These are phyloP conservation scores for Patiria miniata DNA, from an alignment of 35 echinoderm and acorn worm species.

Conservation along the genomic window DNA sequence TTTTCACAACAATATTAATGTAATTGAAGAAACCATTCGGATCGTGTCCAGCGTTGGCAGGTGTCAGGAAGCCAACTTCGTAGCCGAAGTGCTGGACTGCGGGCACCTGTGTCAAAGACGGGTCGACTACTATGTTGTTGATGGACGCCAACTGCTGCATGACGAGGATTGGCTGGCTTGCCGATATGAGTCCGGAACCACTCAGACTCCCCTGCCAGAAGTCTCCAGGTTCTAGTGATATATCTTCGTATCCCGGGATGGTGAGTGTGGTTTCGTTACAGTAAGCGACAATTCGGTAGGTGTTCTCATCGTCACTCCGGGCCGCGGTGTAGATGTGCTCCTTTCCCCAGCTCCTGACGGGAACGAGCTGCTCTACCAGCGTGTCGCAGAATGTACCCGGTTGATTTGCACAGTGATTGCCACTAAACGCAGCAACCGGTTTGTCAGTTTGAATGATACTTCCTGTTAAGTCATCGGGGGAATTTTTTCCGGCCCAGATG, in stretches of 20 bases:
- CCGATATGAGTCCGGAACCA: conserved; percentile 36
- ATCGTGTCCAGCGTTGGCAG: conserved; percentile 40
- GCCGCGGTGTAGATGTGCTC: too few species aligned
- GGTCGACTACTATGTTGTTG: conserved; percentile 33
- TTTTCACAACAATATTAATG: too few species aligned
- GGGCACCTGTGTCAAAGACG: conserved; percentile 51
- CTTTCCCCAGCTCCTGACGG: conserved; percentile 55
- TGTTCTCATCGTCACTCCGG: too few species aligned
- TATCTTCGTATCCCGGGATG: conserved; percentile 5
- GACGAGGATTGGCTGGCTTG: conserved; percentile 37
- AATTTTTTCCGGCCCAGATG: too few species aligned
- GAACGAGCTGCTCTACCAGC: conserved; percentile 51
- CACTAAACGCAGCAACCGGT: too few species aligned
- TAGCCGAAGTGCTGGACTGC: conserved; percentile 59
- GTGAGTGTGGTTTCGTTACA: conserved; percentile 29
- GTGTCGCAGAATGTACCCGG: conserved; percentile 37
- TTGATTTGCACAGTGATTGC: too few species aligned
- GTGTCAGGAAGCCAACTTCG: conserved; percentile 61
- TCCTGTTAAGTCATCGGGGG: too few species aligned
- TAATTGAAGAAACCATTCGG: too few species aligned
- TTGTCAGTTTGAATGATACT: too few species aligned
- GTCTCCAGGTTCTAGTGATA: conserved; percentile 23
- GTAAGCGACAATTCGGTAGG: conserved; percentile 45
- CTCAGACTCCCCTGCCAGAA: conserved; percentile 39
- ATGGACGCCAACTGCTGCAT: conserved; percentile 29